Conservation (phyloP, 2,797 vertebrate genomes). For the Bufotes viridis region DNA sequence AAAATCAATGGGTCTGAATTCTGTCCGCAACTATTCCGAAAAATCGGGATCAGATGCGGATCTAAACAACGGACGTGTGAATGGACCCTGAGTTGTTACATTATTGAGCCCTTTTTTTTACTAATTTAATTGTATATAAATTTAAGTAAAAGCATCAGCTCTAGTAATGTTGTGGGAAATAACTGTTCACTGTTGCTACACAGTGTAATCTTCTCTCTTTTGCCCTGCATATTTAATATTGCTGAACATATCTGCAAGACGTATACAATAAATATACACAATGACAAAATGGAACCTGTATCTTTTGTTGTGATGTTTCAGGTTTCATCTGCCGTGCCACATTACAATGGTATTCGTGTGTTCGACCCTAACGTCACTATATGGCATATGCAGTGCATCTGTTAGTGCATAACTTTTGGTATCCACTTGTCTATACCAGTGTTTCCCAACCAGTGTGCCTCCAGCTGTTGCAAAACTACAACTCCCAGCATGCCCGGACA, state of each 20-base stretch:
- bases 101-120: conserved; percentile 10
- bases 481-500: too few relatives aligned
- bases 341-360: too few relatives aligned
- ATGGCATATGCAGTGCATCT: too few relatives aligned
- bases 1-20: too few relatives aligned
- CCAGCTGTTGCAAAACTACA: too few relatives aligned
- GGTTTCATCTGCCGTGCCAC: neutral
- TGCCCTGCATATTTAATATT: conserved; percentile 22
- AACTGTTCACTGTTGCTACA: conserved; percentile 31
- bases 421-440: too few relatives aligned
- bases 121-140: conserved; percentile 41
- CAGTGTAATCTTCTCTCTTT: conserved; percentile 36
- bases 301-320: conserved; percentile 29
- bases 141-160: conserved; percentile 8
- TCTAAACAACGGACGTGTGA: too few relatives aligned
- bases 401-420: too few relatives aligned
- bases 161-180: conserved; percentile 38
- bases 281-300: conserved; percentile 18
- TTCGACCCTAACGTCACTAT: too few relatives aligned
- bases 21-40: too few relatives aligned
- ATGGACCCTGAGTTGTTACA: conserved; percentile 32
- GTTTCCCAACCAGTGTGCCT: too few relatives aligned
- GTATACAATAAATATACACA: conserved; percentile 46
- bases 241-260: conserved; percentile 34
- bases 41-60: too few relatives aligned